Evolutionary conservation across 2,113 vertebrate species (phyloP), one percentile per base, ranked within the genome.

Genomic region (Grantiella picta): DNA sequence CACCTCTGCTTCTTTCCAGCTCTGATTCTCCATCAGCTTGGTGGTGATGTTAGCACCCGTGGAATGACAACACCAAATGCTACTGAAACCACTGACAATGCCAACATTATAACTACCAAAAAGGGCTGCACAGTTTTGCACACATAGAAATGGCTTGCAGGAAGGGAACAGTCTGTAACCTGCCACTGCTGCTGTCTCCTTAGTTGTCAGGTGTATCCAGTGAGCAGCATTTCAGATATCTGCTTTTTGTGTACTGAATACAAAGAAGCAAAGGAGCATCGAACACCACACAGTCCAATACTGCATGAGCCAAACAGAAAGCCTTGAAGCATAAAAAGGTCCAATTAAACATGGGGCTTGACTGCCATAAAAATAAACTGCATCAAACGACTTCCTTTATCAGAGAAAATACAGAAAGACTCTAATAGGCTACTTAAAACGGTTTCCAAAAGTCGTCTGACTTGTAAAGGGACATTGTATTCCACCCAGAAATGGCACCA

Each of bases 341-440:
- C 52, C 63, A 82, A 88, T 94, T 97, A 95, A 95, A 94, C 44
- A 90, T 31, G 18, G 70, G 59, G 45, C 18, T 77, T 8, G 4
- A 90, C 38, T 85, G 70, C 20, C 59, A 80, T 54, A 85, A 88
- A 95, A 91, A 91, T 61, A 87, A 82, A 69, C 44, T 28, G 84
- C 42, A 60, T 86, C 85, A 88, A 90, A 81, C 47, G 90, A 86
- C 66, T 85, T 93, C 68, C 59, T 94, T 77, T 90, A 88, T 73
- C 35, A 40, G 50, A 92, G 31, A 80, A 92, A 93, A 92, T 59
- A 90, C 4, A 79, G 59, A 35, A 61, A 72, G 47, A 91, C 50
- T 52, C 36, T 21, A 88, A 82, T 47, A 82, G 66, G 25, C 59
- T 82, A 52, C 40, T 84, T 91, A 63, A 92, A 95, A 86, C 53